These are phyloP conservation scores for Meloidogyne hapla DNA, from an alignment of 1,140 invertebrate genomes.

Conservation along the genomic window DNA sequence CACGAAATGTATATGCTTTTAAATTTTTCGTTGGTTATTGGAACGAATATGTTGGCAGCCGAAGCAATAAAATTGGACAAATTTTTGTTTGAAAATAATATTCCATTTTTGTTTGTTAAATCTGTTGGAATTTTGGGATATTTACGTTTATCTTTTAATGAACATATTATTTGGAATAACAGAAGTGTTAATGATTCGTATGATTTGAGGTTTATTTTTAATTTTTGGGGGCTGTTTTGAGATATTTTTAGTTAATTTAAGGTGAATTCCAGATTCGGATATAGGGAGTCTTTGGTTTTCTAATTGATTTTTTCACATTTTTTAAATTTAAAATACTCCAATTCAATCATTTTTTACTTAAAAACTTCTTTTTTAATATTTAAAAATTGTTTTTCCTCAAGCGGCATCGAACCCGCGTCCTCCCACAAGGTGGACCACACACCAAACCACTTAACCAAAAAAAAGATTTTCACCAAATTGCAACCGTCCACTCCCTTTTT, in stretches of 20 bases:
- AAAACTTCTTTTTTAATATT: not conserved
- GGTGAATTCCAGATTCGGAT: no score
- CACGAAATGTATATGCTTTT: conserved; percentile 69
- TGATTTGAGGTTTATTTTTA: conserved; percentile 76
- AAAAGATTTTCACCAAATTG: not conserved
- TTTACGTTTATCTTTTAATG: conserved; percentile 81
- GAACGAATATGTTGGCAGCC: conserved; percentile 71
- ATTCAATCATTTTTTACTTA: not conserved
- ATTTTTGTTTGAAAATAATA: conserved; percentile 35
- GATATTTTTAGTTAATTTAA: not conserved
- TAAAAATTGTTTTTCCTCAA: not conserved
- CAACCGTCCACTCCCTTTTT: no score
- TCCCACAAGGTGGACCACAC: not conserved
- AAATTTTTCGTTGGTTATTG: conserved; percentile 84
- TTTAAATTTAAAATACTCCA: no score
- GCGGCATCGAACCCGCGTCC: not conserved
- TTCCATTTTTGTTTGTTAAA: conserved; percentile 68
- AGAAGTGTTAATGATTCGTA: conserved; percentile 34
- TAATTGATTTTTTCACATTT: no score
- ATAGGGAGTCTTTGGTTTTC: no score
- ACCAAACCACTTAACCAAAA: not conserved
- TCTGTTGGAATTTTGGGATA: conserved; percentile 85
- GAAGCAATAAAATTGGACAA: conserved; percentile 33
- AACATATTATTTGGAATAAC: conserved; percentile 72
- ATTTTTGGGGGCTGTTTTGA: conserved; percentile 79